phyloP scores from a whole-genome alignment of 2,888 invertebrate genomes.

The Philopedon plagiatum region DNA sequence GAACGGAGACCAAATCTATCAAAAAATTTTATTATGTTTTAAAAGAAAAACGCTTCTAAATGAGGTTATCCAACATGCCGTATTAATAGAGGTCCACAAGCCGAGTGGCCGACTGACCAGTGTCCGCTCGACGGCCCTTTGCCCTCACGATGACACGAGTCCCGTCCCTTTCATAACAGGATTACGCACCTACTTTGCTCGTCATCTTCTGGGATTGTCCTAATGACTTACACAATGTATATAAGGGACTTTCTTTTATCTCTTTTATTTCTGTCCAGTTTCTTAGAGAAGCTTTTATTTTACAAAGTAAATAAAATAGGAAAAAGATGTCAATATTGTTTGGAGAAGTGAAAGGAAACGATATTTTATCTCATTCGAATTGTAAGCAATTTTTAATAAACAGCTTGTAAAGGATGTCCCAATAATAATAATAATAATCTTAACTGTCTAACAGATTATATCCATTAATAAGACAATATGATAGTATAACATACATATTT shows the following conservation, averaged over 20 bases:
- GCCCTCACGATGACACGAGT: constrained; percentile 30
- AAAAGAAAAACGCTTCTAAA: background rate
- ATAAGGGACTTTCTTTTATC: constrained; percentile 24
- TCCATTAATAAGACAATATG: no score
- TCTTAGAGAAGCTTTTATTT: constrained; percentile 12
- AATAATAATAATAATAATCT: no score
- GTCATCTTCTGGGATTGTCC: constrained; percentile 39
- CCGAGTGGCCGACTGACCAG: constrained; percentile 18
- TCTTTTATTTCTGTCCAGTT: constrained; percentile 8
- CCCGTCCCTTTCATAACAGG: constrained; percentile 31
- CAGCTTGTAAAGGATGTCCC: no score
- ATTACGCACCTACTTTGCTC: constrained; percentile 36
- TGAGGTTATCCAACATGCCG: constrained; percentile 2
- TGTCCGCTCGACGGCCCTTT: constrained; percentile 28
- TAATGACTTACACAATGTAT: constrained; percentile 38
- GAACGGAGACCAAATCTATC: no score
- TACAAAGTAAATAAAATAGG: constrained; percentile 7
- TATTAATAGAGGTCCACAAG: constrained; percentile 15
- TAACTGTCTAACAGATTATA: no score
- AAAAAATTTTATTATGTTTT: no score
- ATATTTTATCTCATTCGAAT: background rate
- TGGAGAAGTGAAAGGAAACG: background rate
- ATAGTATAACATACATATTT: no score
- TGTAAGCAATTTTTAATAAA: no score
- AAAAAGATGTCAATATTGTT: background rate